Evolutionary conservation across 2,888 invertebrate genomes (phyloP), one percentile per base, ranked within the genome.

Genomic region (Caenorhabditis sp.): DNA sequence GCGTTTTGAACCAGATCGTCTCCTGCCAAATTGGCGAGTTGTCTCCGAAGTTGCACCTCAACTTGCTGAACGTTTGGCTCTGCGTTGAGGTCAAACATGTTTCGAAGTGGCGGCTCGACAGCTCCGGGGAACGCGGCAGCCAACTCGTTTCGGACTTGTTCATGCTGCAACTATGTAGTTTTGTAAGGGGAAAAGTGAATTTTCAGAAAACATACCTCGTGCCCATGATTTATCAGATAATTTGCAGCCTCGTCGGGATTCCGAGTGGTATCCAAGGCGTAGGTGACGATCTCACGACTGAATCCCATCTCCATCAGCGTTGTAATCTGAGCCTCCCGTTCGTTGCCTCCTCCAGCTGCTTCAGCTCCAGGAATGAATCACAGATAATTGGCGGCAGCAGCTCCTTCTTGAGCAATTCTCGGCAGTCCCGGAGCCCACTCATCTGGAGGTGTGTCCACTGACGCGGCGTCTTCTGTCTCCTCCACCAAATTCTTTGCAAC

Each of bases 301-400:
- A 89, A 89, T 60, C 89, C 89, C 82, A 89, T 84, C 18, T 89
- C 89, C 78, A 88, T 80, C 35, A 87, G 32, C 37, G 51, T 70
- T n/a, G 8, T 18, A 55, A 81, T 28, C 0, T 58, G 47, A 13
- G 50, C 61, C 24, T 77, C 81, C 18, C 61, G 60, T 9, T 32
- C 32, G 9, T 32, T 47, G 37, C 44, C 58, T 2, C 20, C 37
- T 18, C 26, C 56, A 26, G 3, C n/a, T 6, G 58, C 69, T 40
- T 28, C n/a, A n/a, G n/a, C n/a, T n/a, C n/a, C n/a, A 32, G 32
- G 40, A 11, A 40, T 40, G 5, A 32, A 32, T 4, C 32, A 4
- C 40, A 13, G 11, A 5, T 2, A 13, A 40, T 2, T 13, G 40
- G 40, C 11, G 40, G 9, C 26, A 26, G 26, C 53, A n/a, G 11